Evolutionary conservation across 1,140 invertebrate species (phyloP), one percentile per base, ranked within the genome.

Genomic region (Spodoptera litura): DNA sequence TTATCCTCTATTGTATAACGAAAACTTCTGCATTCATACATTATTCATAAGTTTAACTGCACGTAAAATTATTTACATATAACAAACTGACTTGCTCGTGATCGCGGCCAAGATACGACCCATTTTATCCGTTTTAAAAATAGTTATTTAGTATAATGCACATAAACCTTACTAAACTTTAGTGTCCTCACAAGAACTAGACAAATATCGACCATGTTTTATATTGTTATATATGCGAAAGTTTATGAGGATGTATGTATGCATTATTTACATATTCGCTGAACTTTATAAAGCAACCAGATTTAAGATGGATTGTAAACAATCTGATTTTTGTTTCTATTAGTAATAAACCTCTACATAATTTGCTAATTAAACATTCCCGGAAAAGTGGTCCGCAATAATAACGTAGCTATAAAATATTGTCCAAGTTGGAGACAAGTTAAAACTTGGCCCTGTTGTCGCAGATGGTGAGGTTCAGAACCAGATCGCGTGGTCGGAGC

Each of bases 401-500:
- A 56, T 56, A 64, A 64, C 61, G 61, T 49, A 44, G 61, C n/a
- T 49, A 15, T 49, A 64, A 64, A 62, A 44, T 62, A 62, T 66
- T 25, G 5, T 49, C 38, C n/a, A 51, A 66, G 44, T 49, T 66
- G 6, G 62, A 15, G 49, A 20, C 68, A 72, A 56, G 53, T 72
- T 25, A 61, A 75, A 61, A 51, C 44, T 38, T 62, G 11, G 20
- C 52, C 35, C 35, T 81, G 70, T 66, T 80, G 85, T 84, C 79
- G 20, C 91, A 98, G 98, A 97, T 89, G 87, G 95, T 13, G 97
- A 98, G 84, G 96, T 99, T 13, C 95, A 97, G 78, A 97, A 98
- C 88, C 97, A 97, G 31, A 97, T 99, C 86, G 96, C 98, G 87
- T 99, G 99, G 99, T 99, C 98, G 53, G 97, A 98, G 81, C 96